Conservation (phyloP, 23 tunicate genomes). For the Halocynthia roretzi region DNA sequence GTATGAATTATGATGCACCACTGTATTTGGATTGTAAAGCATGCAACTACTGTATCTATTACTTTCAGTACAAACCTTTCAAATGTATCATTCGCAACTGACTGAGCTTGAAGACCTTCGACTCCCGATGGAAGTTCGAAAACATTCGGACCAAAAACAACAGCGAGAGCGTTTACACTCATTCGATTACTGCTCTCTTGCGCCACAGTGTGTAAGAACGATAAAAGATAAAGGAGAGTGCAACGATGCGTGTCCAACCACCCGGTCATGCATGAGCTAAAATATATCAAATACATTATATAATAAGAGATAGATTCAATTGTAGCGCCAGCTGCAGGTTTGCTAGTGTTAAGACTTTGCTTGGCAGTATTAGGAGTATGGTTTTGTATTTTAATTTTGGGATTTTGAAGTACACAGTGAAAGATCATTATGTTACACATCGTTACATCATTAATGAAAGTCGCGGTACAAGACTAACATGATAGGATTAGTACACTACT, state of each 20-base stretch:
- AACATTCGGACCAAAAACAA: constrained; percentile 85
- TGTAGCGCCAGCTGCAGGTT: too few relatives aligned
- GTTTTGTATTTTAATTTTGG: too few relatives aligned
- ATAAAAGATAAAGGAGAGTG: constrained; percentile 53
- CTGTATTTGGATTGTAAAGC: too few relatives aligned
- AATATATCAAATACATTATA: too few relatives aligned
- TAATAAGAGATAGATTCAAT: too few relatives aligned
- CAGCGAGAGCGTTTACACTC: constrained; percentile 73
- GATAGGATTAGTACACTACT: too few relatives aligned
- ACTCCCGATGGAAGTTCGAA: constrained; percentile 26
- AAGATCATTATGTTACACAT: background rate
- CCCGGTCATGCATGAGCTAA: constrained; percentile 42
- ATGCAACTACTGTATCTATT: too few relatives aligned
- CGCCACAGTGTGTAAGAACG: constrained; percentile 59
- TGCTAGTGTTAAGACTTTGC: too few relatives aligned
- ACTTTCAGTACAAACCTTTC: constrained; percentile 87
- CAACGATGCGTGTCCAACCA: constrained; percentile 42
- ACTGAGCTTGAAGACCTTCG: constrained; percentile 42
- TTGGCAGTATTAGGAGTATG: too few relatives aligned
- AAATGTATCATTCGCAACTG: constrained; percentile 73
- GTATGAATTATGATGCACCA: too few relatives aligned
- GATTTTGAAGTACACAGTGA: too few relatives aligned
- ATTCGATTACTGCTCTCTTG: constrained; percentile 68
- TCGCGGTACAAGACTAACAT: too few relatives aligned
- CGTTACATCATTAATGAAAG: background rate